Evolutionary conservation across 2,113 vertebrate species (phyloP), one percentile per base, ranked within the genome.

Genomic region (Aix galericulata): DNA sequence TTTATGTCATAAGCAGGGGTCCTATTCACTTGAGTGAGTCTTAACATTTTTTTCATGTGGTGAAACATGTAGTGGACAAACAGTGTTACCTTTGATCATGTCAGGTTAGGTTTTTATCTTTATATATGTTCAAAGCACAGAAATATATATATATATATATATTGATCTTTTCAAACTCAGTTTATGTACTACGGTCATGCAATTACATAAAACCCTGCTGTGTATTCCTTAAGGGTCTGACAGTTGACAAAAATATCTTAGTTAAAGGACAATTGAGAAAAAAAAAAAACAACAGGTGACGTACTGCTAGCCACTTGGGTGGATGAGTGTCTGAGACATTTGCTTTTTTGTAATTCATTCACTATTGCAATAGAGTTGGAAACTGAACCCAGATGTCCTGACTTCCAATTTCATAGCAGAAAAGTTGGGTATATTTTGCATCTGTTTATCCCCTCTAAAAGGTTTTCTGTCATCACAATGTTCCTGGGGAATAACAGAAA

Each of bases 321-420:
- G 48, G 80, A 52, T 50, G 72, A 82, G 21, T 53, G 44, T 66
- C 31, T 74, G 58, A 80, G 44, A 62, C 16, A 17, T 84, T 72
- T 22, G 21, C 42, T 59, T 76, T 8, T 11, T 5, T 83, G 17
- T 31, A 83, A 78, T 59, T 88, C 17, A 72, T 59, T 78, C 25
- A 32, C 17, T 46, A 17, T 68, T 52, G 21, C 3, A 81, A 34
- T 29, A 82, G 73, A 34, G 22, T 80, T 64, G 46, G 44, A 29
- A 91, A 82, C 38, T 69, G 66, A 95, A 94, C 44, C 3, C 58
- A 94, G 62, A 87, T 66, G 11, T 91, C 69, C 82, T 79, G 58
- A 76, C 86, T 94, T 91, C 62, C 36, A 50, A 36, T 58, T 7
- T 48, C 0, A 0, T 62, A 56, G 66, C 4, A 6, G 53, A 91